These are phyloP conservation scores for Panagrolaimus sp. DNA, from an alignment of 1,140 invertebrate genomes.

Conservation along the genomic window DNA sequence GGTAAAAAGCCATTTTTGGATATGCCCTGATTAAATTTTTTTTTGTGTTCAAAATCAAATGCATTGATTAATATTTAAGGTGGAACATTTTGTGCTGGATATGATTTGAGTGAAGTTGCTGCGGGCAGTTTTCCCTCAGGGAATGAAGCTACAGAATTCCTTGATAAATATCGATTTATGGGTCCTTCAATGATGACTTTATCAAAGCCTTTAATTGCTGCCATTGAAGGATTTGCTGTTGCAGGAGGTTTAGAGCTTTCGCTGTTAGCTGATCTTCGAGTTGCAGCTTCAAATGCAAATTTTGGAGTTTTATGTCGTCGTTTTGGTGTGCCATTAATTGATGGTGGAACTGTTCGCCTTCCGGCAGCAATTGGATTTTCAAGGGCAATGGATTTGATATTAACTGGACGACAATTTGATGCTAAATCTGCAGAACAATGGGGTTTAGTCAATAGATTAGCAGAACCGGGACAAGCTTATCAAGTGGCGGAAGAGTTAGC, in stretches of 20 bases:
- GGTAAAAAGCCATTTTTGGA: too few species aligned
- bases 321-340: slow-evolving; percentile 78
- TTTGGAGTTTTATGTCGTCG: slow-evolving; percentile 76
- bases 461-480: slow-evolving; percentile 71
- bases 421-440: slow-evolving; percentile 74
- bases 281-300: slow-evolving; percentile 76
- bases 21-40: too few species aligned
- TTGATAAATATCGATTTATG: slow-evolving; percentile 56
- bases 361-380: slow-evolving; percentile 75
- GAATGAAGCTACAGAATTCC: slow-evolving; percentile 28
- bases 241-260: slow-evolving; percentile 83
- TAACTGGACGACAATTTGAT: slow-evolving; percentile 73
- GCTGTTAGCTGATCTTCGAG: slow-evolving; percentile 79
- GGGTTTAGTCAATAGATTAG: slow-evolving; percentile 73
- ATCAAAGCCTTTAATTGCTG: slow-evolving; percentile 73
- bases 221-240: slow-evolving; percentile 78
- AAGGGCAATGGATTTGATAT: slow-evolving; percentile 76
- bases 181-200: slow-evolving; percentile 67
- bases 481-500: slow-evolving; percentile 74
- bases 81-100: slow-evolving; percentile 83
- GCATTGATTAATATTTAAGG: slow-evolving; percentile 61
- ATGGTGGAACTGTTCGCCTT: slow-evolving; percentile 74
- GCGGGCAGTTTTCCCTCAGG: slow-evolving; percentile 45
- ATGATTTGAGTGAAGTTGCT: slow-evolving; percentile 68
- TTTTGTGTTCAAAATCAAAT: too few species aligned